Base-by-base conservation (phyloP, 2,113 vertebrate species). In the Diadophis punctatus region DNA sequence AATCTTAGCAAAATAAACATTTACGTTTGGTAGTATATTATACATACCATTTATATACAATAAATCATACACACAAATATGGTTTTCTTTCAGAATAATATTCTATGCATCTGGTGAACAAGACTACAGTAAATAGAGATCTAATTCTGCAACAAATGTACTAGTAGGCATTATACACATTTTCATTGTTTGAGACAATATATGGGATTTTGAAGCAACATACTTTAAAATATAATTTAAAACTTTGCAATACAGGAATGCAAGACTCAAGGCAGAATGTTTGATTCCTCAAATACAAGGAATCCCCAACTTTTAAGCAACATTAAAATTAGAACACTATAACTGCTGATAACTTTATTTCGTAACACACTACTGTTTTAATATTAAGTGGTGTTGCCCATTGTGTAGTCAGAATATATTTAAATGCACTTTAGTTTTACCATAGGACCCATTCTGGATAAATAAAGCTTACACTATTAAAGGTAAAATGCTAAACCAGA, bases 381-480 rank as follows among this genome's bases (percentile, higher is more conserved):
- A 80, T 18, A 80, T 43, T 3, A 74, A 74, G 12, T 2, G 1
- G 8, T 10, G 48, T 90, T 94, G 88, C 68, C 94, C 27, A 88
- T 94, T 91, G 60, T 63, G 74, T 80, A 92, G 91, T 23, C 80
- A 1, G 88, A 92, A 56, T 58, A 92, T 89, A 0, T 52, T 20
- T 88, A 34, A 60, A 95, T 55, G 52, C 88, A 90, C 90, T 88
- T 93, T 90, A 80, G 89, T 68, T 34, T 91, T 80, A 43, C 12
- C 63, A 68, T 0, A 74, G 74, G 49, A 88, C 5, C 30, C 91
- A 3, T 22, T 1, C 43, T 39, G 2, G 52, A 90, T 53, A 16
- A 88, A 74, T 30, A 56, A 92, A 7, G 3, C 43, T 25, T 52
- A 90, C 7, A 1, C 34, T 80, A 80, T 39, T 20, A 8, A 80